A percentile compares a stretch with the other conserved stretches of the same genome.
These are phyloP conservation scores for Nyleta sp. DNA, from an alignment of 2,888 invertebrate species.

Conservation along the genomic window DNA sequence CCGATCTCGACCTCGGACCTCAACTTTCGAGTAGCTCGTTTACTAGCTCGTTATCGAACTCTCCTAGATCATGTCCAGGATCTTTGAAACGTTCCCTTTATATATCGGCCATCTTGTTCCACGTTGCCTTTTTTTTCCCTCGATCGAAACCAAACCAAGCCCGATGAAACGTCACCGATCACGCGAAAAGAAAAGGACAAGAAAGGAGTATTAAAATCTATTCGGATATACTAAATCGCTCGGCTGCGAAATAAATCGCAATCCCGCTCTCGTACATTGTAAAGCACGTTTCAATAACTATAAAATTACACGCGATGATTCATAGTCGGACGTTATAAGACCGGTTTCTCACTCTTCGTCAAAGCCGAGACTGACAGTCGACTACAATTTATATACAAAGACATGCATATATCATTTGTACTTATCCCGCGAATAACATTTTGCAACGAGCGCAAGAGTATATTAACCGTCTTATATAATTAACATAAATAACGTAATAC, in stretches of 20 bases:
- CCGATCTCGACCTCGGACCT: conserved; percentile 67
- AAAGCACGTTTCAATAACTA: conserved; percentile 58
- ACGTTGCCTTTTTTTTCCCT: too few relatives aligned
- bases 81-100: conserved; percentile 6
- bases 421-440: too few relatives aligned
- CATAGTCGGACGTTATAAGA: conserved; percentile 59
- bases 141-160: too few relatives aligned
- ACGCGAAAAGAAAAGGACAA: too few relatives aligned
- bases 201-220: too few relatives aligned
- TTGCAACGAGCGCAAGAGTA: too few relatives aligned
- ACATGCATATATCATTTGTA: too few relatives aligned
- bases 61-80: conserved; percentile 59
- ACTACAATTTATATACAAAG: conserved; percentile 56
- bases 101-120: too few relatives aligned
- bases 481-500: too few relatives aligned
- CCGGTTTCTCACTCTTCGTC: conserved; percentile 64
- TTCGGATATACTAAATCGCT: too few relatives aligned
- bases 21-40: conserved; percentile 67
- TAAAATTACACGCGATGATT: conserved; percentile 63
- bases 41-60: conserved; percentile 66
- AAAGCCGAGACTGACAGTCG: conserved; percentile 59
- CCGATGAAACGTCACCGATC: too few relatives aligned
- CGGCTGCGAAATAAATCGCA: conserved; percentile 33
- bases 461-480: too few relatives aligned
- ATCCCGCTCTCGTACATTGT: conserved; percentile 44